Evolutionary conservation across 2,888 invertebrate species (phyloP), one percentile per base, ranked within the genome.

Genomic region (Hirtodrosophila alboralis): DNA sequence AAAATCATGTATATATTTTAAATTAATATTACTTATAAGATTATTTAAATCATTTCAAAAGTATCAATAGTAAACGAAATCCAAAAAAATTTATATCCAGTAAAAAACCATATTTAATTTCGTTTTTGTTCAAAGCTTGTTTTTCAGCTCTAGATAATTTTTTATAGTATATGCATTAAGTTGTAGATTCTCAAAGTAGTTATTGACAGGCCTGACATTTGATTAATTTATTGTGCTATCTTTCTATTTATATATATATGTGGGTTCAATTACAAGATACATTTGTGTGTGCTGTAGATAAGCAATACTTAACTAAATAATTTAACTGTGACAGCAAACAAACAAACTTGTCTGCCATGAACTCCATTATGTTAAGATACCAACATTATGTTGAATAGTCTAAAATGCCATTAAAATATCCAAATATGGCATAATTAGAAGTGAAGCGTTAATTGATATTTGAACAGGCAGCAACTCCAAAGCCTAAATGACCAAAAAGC

Each of bases 401-500:
- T 16, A 21, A 43, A 51, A 30, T 16, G 28, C 41, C 64, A 72
- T 75, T 75, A 61, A 57, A 52, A 61, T 44, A 18, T 10, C 47
- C 65, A 65, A 75, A 79, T 61, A 59, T 51, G 59, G 53, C 57
- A 62, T 76, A 64, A 76, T 76, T 80, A 66, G 73, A 73, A 58
- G 43, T 54, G 56, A 34, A 36, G 59, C 53, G 59, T 40, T 69
- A 65, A 72, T 78, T 78, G 66, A 58, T 75, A 59, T 79, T 63
- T 65, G 57, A 58, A 43, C 60, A 57, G 40, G 12, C 45, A 48
- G 56, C 58, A 70, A 56, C 52, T 21, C 28, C 61, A 70, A 37
- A 70, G 38, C 14, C 27, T 38, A 40, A 33, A 30, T 23, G 23
- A 23, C 7, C 30, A 53, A 26, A 18, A n/a, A n/a, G n/a, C n/a